Evolutionary conservation across 2,888 invertebrate genomes (phyloP).

Genomic region (Clepsis dumicolana): DNA sequence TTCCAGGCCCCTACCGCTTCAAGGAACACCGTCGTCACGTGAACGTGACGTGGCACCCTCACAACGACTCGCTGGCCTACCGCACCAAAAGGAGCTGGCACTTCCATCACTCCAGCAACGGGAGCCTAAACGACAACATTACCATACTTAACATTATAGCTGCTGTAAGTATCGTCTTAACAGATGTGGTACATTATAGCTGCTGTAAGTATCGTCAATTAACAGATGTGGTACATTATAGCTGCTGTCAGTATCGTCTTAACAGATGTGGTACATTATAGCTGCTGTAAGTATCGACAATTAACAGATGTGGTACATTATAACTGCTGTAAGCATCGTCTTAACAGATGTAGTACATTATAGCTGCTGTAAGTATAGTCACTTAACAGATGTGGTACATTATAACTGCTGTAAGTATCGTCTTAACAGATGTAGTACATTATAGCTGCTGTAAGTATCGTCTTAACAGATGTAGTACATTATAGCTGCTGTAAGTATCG

Average conservation of each 20-base stretch:
- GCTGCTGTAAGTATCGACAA: conserved; percentile 88
- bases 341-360: no score
- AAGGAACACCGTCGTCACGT: conserved; percentile 90
- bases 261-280: no score
- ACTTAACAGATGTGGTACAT: no score
- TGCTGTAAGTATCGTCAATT: conserved; percentile 86
- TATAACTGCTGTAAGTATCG: no score
- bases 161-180: conserved; percentile 86
- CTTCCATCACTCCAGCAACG: conserved; percentile 89
- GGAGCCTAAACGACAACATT: conserved; percentile 89
- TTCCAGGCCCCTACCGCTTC: conserved; percentile 88
- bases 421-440: no score
- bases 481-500: no score
- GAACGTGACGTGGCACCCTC: conserved; percentile 90
- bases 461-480: no score
- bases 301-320: no score
- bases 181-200: conserved; percentile 86
- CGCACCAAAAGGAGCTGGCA: conserved; percentile 88
- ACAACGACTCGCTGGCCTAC: conserved; percentile 91
- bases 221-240: conserved; percentile 74
- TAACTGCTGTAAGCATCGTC: no score
- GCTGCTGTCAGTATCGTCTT: no score
- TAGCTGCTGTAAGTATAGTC: no score
- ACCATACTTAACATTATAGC: conserved; percentile 92
- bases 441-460: no score